Evolutionary conservation across 2,113 vertebrate species (phyloP), one percentile per base, ranked within the genome.

Genomic region (Gambusia holbrooki): DNA sequence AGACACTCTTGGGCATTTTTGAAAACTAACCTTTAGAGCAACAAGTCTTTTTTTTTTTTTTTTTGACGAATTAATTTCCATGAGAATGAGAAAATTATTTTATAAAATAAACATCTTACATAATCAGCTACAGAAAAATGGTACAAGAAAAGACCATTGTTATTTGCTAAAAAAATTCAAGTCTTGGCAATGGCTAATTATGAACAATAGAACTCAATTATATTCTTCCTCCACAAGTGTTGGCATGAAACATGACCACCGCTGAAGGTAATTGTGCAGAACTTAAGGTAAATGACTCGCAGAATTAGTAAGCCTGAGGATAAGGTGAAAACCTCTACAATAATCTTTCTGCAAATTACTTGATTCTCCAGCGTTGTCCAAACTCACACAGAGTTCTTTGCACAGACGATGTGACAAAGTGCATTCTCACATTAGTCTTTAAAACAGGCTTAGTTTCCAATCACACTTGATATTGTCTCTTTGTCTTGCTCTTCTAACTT

Each of bases 181-280:
- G 25, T 69, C 4, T 27, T 27, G 58, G 15, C 3, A 64, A 60
- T 27, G 35, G 22, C 69, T 72, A 51, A 75, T 74, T 69, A 78
- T 62, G 8, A 61, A 61, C 29, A 67, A 71, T 33, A 45, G 45
- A 68, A 70, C 48, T 77, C 32, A 0, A 12, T 77, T 74, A 32
- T 70, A 71, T 42, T 78, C 40, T n/a, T 25, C 27, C 19, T 69
- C 33, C 63, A 45, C 10, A 6, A 28, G 29, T 69, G 62, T 62
- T 60, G 66, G 70, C 61, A 19, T n/a, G n/a, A 79, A 69, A 48
- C 29, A 30, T 9, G 27, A 14, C 28, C 48, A 84, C 54, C 69
- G 37, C 51, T 74, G n/a, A 28, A 66, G 66, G 51, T 79, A 63
- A 87, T 70, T 70, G 78, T 70, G 62, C 76, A 83, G 76, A 77